Base-by-base conservation (phyloP, 2,113 vertebrate genomes). In the Odontophorus gujanensis region DNA sequence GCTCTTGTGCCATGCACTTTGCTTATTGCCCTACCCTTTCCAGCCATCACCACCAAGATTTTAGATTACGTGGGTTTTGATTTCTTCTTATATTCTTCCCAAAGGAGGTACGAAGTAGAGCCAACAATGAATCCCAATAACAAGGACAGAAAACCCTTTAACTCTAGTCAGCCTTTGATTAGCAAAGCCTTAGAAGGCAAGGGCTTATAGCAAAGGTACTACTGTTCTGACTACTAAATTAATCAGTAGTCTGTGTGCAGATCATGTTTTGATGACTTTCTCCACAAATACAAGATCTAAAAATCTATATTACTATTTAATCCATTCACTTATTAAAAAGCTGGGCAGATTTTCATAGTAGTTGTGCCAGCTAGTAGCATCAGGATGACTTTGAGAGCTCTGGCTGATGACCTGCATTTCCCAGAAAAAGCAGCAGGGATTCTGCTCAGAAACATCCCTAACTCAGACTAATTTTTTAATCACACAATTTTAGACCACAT, bases 401-500 rank as follows among this genome's bases (percentile, higher is more conserved):
- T 72, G 74, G 57, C n/a, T 85, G 76, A 71, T 74, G 75, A 87
- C 65, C 76, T 2, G 4, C 40, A 89, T 57, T 92, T 66, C 66
- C 81, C 68, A 88, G 68, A 80, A 87, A 91, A 89, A 92, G 36
- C 89, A 91, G 77, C 65, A 84, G 87, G 72, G 51, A 93, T 67
- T 85, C 30, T 66, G 40, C 58, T 85, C 55, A 87, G 81, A 81
- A 92, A 81, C 36, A 79, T 71, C 80, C 68, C 59, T 92, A 93
- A 67, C 42, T 75, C 58, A 65, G 38, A 47, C 57, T 91, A 71
- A 71, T 81, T 91, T 92, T 87, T 87, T 67, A 87, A 89, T 89
- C 63, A 87, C 76, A 74, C 87, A 68, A 80, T 83, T 91, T 95
- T 93, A 95, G 87, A 66, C 36, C 79, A 89, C 65, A 83, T 71